phyloP scores from a whole-genome alignment of 2,888 invertebrate genomes.

The Anoplius nigerrimus region DNA sequence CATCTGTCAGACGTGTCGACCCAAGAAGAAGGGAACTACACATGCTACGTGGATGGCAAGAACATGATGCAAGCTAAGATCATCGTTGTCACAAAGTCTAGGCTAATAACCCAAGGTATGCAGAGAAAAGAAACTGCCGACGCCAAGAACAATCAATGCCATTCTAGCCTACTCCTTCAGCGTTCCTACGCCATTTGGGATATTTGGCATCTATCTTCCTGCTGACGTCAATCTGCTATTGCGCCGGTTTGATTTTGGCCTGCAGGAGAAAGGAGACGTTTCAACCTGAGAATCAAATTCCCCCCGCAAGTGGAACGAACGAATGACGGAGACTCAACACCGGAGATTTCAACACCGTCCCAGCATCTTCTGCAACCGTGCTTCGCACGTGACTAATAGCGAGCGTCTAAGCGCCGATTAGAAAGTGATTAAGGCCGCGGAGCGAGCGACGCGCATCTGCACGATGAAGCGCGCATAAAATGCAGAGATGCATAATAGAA shows the following conservation, averaged over 20 bases:
- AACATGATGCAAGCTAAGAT: constrained; percentile 77
- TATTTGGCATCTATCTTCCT: constrained; percentile 79
- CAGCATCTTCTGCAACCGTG: too few relatives aligned
- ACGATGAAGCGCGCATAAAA: too few relatives aligned
- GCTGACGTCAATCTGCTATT: constrained; percentile 78
- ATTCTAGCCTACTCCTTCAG: constrained; percentile 67
- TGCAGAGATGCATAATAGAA: too few relatives aligned
- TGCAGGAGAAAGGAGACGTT: constrained; percentile 75
- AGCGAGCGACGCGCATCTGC: too few relatives aligned
- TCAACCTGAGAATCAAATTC: constrained; percentile 51
- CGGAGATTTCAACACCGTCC: neutral
- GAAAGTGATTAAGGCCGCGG: too few relatives aligned
- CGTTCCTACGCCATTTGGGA: constrained; percentile 78
- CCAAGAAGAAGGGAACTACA: constrained; percentile 83
- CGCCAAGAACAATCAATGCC: too few relatives aligned
- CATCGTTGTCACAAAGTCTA: constrained; percentile 76
- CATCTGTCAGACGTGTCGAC: constrained; percentile 76
- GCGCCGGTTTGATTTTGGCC: constrained; percentile 77
- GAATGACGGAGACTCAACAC: constrained; percentile 3
- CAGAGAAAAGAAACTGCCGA: too few relatives aligned
- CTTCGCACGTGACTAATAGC: too few relatives aligned
- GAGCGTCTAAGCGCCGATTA: too few relatives aligned
- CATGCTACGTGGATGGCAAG: constrained; percentile 81
- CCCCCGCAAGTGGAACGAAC: too few relatives aligned
- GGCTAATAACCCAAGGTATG: constrained; percentile 76